Evolutionary conservation across 2,797 vertebrate genomes (phyloP).

Genomic region (Coreius guichenoti): DNA sequence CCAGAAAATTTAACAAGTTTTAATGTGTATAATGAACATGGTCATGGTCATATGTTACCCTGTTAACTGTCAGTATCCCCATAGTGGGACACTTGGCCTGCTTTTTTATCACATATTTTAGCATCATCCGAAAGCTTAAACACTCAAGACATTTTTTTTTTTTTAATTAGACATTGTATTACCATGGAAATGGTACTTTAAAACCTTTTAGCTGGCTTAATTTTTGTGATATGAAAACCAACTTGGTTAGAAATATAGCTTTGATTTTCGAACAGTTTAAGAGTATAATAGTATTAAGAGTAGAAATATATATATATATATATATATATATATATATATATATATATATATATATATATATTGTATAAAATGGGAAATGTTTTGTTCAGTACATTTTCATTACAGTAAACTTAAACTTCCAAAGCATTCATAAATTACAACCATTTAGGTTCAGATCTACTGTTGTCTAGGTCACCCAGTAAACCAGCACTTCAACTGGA

Average conservation of each 20-base stretch:
- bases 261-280: not conserved
- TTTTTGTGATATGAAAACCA: not conserved
- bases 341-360: no score
- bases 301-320: no score
- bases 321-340: no score
- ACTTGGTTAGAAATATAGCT: not conserved
- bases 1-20: not conserved
- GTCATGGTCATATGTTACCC: not conserved
- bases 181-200: not conserved
- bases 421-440: not conserved
- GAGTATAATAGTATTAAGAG: no score
- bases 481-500: not conserved
- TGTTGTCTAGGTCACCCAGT: not conserved
- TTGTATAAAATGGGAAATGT: not conserved
- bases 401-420: no score
- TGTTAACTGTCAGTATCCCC: not conserved
- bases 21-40: not conserved
- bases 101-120: not conserved
- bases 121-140: not conserved
- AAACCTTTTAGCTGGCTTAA: not conserved
- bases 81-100: not conserved
- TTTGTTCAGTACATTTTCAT: not conserved
- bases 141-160: no score
- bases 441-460: not conserved
- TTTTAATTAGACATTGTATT: not conserved